Base-by-base conservation (phyloP, 2,113 vertebrate genomes). In the Hippocampus zosterae region DNA sequence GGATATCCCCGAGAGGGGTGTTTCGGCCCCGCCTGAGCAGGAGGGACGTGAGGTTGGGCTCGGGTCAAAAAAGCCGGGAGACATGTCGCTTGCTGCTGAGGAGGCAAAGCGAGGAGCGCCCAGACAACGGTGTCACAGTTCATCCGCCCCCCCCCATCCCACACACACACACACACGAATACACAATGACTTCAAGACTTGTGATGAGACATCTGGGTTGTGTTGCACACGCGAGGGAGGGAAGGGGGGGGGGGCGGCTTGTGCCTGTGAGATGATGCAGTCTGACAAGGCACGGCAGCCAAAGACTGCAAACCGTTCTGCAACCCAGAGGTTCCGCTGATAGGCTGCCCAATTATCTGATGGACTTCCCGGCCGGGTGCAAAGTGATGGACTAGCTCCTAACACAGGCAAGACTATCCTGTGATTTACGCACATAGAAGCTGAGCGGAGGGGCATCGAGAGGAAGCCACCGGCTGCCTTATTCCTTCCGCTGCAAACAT, bases 371-470 rank as follows among this genome's bases (percentile, higher is more conserved):
- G 70, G 61, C 75, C 64, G 70, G 66, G 56, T 59, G 23, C 71
- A 78, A 76, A 78, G 75, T 82, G 83, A 84, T 84, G 85, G 79
- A 88, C 87, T 62, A 84, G 82, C 86, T 78, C 84, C 79, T 16
- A 16, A 16, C 76, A 68, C 78, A 87, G 81, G 84, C 80, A 82
- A 55, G 75, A 69, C 67, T 55, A 76, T 52, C 76, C 76, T 72
- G 80, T 85, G 81, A 85, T 88, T 90, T 90, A 89, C 82, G 82
- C 86, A 89, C 87, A 87, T 86, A 5, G 25, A 27, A 16, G 23
- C 11, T 13, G 25, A 57, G 25, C 25, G 13, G 13, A 5, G 56
- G 21, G 56, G 56, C 13, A 29, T 59, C 15, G 25, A 29, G 13
- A 57, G 5, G 23, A 29, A 29, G 56, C 5, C 7, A 4, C 12